Evolutionary conservation across 1,140 invertebrate genomes (phyloP).

Genomic region (Polypedilum pembai): DNA sequence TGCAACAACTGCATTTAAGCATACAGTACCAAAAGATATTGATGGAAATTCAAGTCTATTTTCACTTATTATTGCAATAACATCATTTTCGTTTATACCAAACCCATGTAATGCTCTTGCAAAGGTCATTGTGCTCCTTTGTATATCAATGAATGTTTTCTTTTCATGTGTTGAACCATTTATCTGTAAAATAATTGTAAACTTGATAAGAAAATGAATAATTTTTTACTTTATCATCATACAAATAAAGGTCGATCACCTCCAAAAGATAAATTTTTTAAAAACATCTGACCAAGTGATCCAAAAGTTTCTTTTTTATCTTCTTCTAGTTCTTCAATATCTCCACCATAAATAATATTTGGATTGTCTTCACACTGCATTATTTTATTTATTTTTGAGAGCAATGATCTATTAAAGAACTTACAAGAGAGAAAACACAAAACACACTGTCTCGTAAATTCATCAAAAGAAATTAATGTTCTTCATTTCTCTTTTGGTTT

Average conservation of each 20-base stretch:
- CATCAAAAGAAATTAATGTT: too few relatives aligned
- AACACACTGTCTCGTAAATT: too few relatives aligned
- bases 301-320: not conserved
- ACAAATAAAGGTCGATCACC: not conserved
- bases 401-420: too few relatives aligned
- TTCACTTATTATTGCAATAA: constrained; percentile 47
- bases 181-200: not conserved
- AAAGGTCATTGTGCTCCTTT: not conserved
- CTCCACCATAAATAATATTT: constrained; percentile 19
- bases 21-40: constrained; percentile 42
- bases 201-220: not conserved
- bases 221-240: not conserved
- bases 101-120: not conserved
- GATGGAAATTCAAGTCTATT: constrained; percentile 48
- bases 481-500: too few relatives aligned
- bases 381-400: not conserved
- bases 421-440: too few relatives aligned
- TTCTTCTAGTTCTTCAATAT: not conserved
- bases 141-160: not conserved
- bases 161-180: not conserved
- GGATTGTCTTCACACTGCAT: not conserved
- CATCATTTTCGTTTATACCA: constrained; percentile 40
- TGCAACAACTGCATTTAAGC: constrained; percentile 46
- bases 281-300: not conserved
- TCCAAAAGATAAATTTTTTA: not conserved